Conservation (phyloP, 2,888 invertebrate species). For the Mantis religiosa region DNA sequence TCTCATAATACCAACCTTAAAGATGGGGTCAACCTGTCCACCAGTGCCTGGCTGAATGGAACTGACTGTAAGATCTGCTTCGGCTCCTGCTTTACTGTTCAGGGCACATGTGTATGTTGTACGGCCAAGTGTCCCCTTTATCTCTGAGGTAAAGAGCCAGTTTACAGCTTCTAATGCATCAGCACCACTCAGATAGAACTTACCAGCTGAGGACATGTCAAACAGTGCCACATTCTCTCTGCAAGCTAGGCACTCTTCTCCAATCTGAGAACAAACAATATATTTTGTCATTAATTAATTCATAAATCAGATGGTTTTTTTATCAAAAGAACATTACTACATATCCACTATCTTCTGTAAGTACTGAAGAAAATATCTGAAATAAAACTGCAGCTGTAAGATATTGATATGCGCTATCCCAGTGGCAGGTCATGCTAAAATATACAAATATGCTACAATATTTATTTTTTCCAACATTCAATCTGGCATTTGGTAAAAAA, state of each 20-base stretch:
- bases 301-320: too few species aligned
- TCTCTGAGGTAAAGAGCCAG: constrained; percentile 77
- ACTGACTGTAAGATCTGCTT: constrained; percentile 78
- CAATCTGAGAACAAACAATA: constrained; percentile 55
- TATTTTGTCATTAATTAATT: too few species aligned
- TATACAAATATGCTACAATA: too few species aligned
- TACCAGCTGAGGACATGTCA: constrained; percentile 85
- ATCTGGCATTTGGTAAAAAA: too few species aligned
- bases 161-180: constrained; percentile 77
- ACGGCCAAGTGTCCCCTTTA: constrained; percentile 54
- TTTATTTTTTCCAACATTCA: too few species aligned
- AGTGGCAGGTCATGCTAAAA: too few species aligned
- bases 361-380: too few species aligned
- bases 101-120: constrained; percentile 77
- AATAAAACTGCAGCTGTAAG: too few species aligned
- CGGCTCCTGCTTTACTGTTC: constrained; percentile 77
- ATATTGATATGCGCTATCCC: too few species aligned
- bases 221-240: constrained; percentile 77
- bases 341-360: too few species aligned
- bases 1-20: constrained; percentile 40
- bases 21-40: constrained; percentile 48
- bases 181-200: constrained; percentile 80
- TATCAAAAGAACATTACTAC: too few species aligned
- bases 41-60: constrained; percentile 47
- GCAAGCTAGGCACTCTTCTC: constrained; percentile 72